Conservation (phyloP, 53 echinoderm and acorn worm genomes). For the Paelopatides confundens region DNA sequence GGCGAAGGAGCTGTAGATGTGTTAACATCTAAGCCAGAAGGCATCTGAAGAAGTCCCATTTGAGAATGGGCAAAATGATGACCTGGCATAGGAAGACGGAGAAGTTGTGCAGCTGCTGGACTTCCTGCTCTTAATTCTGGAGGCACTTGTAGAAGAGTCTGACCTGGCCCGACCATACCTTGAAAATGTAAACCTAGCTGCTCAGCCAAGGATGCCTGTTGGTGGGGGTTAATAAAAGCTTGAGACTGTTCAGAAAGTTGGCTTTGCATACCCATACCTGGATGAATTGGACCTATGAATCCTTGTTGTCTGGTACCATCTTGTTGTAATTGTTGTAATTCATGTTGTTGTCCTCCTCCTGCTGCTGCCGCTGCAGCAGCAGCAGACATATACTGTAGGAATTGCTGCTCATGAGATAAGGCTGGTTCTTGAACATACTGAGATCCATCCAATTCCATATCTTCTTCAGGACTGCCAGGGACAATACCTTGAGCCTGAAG, state of each 20-base stretch:
- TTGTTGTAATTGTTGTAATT: not conserved
- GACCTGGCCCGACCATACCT: slow-evolving; percentile 5
- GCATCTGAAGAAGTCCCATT: slow-evolving; percentile 35
- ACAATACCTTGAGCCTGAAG: slow-evolving; percentile 89
- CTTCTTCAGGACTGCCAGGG: slow-evolving; percentile 10
- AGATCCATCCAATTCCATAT: not conserved
- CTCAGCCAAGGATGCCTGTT: slow-evolving; percentile 24
- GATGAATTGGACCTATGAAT: slow-evolving; percentile 75
- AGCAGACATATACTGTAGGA: slow-evolving; percentile 30
- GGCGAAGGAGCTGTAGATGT: slow-evolving; percentile 29
- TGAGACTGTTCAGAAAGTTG: slow-evolving; percentile 42
- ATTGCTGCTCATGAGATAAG: slow-evolving; percentile 29
- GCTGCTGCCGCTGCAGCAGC: slow-evolving; percentile 14
- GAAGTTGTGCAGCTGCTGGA: slow-evolving; percentile 6
- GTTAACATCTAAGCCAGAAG: not conserved
- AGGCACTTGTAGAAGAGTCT: slow-evolving; percentile 20
- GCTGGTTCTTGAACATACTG: slow-evolving; percentile 8
- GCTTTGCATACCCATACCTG: slow-evolving; percentile 37
- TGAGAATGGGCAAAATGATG: slow-evolving; percentile 12
- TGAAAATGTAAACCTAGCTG: slow-evolving; percentile 22
- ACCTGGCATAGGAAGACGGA: slow-evolving; percentile 16
- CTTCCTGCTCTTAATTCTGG: not conserved
- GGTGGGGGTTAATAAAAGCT: slow-evolving; percentile 16
- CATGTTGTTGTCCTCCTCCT: not conserved
- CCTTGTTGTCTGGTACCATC: slow-evolving; percentile 57